A percentile compares a stretch with the other conserved stretches of the same genome.
phyloP scores from a whole-genome alignment of 2,113 vertebrate species.

The Uria lomvia region DNA sequence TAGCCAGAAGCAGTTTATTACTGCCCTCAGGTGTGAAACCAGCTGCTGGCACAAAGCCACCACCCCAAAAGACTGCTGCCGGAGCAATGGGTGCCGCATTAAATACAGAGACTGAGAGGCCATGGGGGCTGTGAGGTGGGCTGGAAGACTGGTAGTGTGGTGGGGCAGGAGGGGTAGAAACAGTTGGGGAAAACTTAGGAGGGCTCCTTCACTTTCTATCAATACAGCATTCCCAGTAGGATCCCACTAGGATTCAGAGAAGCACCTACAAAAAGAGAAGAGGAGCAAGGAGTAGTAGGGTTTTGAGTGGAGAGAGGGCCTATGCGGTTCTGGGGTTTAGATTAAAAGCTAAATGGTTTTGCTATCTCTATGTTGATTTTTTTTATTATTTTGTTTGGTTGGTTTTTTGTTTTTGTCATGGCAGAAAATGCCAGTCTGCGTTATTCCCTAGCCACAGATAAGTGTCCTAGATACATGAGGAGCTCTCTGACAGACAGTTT shows the following conservation, averaged over 20 bases:
- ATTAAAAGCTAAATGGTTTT: neutral
- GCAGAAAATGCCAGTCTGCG: neutral
- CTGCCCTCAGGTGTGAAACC: slow-evolving; percentile 24
- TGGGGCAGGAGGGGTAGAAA: neutral
- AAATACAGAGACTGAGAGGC: neutral
- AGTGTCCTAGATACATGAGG: neutral
- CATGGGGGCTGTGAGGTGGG: too few species aligned
- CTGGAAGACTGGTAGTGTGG: neutral
- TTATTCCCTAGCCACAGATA: neutral
- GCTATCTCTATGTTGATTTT: neutral
- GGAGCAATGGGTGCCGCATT: rapidly evolving
- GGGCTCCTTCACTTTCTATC: neutral
- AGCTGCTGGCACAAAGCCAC: neutral
- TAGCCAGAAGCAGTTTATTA: neutral
- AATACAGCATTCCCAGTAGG: neutral
- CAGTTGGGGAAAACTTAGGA: neutral
- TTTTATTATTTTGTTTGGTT: neutral
- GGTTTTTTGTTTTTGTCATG: neutral
- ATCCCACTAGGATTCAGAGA: neutral
- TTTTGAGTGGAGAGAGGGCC: neutral
- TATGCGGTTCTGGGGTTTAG: neutral
- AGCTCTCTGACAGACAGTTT: neutral
- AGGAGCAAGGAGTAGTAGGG: neutral
- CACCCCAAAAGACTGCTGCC: neutral
- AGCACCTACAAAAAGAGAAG: neutral